Conservation (phyloP, 2,797 vertebrate genomes). For the Microctenopoma steveboyesi region DNA sequence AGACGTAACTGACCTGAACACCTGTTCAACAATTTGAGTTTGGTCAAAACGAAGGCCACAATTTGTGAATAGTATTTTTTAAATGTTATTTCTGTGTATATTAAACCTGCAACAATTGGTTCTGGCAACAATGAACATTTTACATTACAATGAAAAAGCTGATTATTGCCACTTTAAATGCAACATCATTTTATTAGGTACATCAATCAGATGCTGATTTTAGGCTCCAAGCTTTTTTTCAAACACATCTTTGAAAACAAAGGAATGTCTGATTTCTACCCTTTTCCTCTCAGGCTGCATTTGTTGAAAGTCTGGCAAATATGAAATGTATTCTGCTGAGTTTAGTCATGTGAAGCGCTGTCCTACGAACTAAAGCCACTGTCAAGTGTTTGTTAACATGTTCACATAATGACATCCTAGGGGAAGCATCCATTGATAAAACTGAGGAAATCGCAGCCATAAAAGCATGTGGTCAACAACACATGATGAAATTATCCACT, state of each 20-base stretch:
- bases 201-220: background rate
- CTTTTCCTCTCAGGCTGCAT: too few relatives aligned
- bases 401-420: constrained; percentile 15
- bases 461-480: constrained; percentile 22
- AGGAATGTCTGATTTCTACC: too few relatives aligned
- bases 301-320: background rate
- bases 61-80: too few relatives aligned
- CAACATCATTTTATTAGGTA: background rate
- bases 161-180: background rate
- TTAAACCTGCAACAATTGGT: too few relatives aligned
- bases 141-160: background rate
- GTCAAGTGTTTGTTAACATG: constrained; percentile 11
- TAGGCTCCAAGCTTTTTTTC: too few relatives aligned
- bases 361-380: background rate
- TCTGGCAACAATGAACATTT: too few relatives aligned
- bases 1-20: background rate
- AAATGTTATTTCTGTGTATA: too few relatives aligned
- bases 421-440: constrained; percentile 14
- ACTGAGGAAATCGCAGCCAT: background rate
- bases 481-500: constrained; percentile 14
- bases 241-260: too few relatives aligned
- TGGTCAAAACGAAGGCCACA: too few relatives aligned
- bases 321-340: background rate
- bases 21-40: too few relatives aligned
- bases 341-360: background rate